phyloP scores from a whole-genome alignment of 2,113 vertebrate genomes.

The Neodontobutis hainanensis region DNA sequence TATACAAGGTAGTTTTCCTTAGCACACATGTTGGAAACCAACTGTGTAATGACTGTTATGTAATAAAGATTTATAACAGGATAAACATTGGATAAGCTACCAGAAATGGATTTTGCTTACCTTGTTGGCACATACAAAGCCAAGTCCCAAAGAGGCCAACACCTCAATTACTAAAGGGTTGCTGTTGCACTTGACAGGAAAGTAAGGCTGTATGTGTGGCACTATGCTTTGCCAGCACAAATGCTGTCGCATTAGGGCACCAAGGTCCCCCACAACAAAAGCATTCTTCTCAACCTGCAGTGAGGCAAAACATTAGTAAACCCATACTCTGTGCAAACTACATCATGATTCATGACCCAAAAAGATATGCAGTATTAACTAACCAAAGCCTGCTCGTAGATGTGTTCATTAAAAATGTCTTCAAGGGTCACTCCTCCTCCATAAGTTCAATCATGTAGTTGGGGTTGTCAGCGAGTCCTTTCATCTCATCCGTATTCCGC shows the following conservation, averaged over 20 bases:
- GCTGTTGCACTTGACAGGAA: constrained; percentile 91
- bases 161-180: constrained; percentile 91
- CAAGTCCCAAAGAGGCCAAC: constrained; percentile 89
- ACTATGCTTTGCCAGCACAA: constrained; percentile 87
- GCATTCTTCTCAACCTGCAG: constrained; percentile 89
- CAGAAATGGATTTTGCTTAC: constrained; percentile 69
- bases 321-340: background rate
- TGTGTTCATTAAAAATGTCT: constrained; percentile 93
- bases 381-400: constrained; percentile 93
- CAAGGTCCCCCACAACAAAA: constrained; percentile 95
- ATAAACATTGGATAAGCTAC: background rate
- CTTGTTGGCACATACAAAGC: constrained; percentile 95
- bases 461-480: constrained; percentile 96
- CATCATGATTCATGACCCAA: background rate
- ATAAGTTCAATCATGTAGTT: constrained; percentile 93
- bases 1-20: constrained; percentile 28
- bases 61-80: constrained; percentile 6
- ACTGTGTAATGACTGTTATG: constrained; percentile 38
- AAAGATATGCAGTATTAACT: constrained; percentile 54
- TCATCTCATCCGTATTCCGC: constrained; percentile 99
- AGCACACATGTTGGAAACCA: constrained; percentile 37
- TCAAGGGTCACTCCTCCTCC: constrained; percentile 89
- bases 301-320: background rate
- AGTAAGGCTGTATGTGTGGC: constrained; percentile 91
- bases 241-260: constrained; percentile 91